Percentiles rank a stretch among this genome's conserved stretches.
Conservation (phyloP, 2,888 invertebrate genomes). For the Uloborus plumipes region DNA sequence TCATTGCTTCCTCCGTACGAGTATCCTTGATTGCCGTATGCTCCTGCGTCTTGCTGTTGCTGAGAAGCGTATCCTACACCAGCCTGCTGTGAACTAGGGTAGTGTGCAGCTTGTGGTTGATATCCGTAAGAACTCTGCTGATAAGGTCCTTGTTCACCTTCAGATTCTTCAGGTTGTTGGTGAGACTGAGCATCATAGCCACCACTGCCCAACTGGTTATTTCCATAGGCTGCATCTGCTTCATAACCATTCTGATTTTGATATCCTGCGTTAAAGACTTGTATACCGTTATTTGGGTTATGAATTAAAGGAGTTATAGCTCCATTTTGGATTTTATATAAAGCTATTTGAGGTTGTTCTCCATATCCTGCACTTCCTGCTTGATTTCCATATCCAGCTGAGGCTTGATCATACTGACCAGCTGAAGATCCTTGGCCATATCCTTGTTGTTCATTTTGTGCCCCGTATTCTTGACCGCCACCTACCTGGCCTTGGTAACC, state of each 20-base stretch:
- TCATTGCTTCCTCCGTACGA: neutral
- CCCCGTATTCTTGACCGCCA: constrained; percentile 2
- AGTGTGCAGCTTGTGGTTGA: neutral
- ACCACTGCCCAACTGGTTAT: constrained; percentile 16
- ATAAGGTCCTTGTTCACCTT: neutral
- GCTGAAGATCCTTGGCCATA: neutral
- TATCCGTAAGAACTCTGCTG: neutral
- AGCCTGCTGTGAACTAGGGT: neutral
- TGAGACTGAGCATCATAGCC: constrained; percentile 24
- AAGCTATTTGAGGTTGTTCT: constrained; percentile 16
- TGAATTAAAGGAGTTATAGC: constrained; percentile 15
- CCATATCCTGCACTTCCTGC: constrained; percentile 16
- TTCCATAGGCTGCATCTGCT: constrained; percentile 14
- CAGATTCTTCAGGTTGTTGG: constrained; percentile 7
- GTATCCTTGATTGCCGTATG: neutral
- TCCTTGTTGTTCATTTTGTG: constrained; percentile 12
- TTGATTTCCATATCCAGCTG: constrained; percentile 14
- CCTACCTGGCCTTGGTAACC: constrained; percentile 14
- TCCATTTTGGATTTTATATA: constrained; percentile 39
- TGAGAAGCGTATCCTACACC: constrained; percentile 11
- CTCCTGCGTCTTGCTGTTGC: constrained; percentile 3
- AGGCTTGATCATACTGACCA: no score
- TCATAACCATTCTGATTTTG: constrained; percentile 28
- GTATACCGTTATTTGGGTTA: constrained; percentile 6
- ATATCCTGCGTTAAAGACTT: constrained; percentile 39